Evolutionary conservation across 1,140 invertebrate genomes (phyloP).

Genomic region (Drosophila pachea): DNA sequence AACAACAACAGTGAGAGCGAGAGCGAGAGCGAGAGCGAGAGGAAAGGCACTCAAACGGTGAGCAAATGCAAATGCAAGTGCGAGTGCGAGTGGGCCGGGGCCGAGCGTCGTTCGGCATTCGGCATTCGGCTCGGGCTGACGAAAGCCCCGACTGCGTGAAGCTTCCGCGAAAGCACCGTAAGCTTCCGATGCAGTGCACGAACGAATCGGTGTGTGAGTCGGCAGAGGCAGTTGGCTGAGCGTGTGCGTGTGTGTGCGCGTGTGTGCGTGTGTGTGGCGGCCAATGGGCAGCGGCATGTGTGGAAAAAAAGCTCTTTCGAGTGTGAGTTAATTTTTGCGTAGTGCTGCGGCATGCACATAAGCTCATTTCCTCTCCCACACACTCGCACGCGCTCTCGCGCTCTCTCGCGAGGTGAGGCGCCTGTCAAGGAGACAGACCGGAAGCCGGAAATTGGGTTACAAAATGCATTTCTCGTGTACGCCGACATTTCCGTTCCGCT

Average conservation of each 20-base stretch:
- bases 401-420: slow-evolving; percentile 31
- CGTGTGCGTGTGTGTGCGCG: not conserved
- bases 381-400: slow-evolving; percentile 8
- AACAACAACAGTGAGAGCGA: slow-evolving; percentile 6
- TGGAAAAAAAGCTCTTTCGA: slow-evolving; percentile 51
- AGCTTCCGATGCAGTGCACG: slow-evolving; percentile 37
- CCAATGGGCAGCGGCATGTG: slow-evolving; percentile 18
- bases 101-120: slow-evolving; percentile 42
- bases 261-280: not conserved
- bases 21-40: not conserved
- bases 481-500: slow-evolving; percentile 58
- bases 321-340: slow-evolving; percentile 53
- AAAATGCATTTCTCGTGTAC: slow-evolving; percentile 68
- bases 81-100: not conserved
- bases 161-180: slow-evolving; percentile 39
- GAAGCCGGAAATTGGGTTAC: slow-evolving; percentile 71
- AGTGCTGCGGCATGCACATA: slow-evolving; percentile 42
- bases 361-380: slow-evolving; percentile 57
- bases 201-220: not conserved
- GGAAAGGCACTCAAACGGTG: not conserved
- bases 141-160: slow-evolving; percentile 21
- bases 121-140: slow-evolving; percentile 20
- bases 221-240: no score
- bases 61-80: slow-evolving; percentile 42
- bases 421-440: slow-evolving; percentile 60